Base-by-base conservation (phyloP, 2,888 invertebrate species). In the Leptopilina myrica region DNA sequence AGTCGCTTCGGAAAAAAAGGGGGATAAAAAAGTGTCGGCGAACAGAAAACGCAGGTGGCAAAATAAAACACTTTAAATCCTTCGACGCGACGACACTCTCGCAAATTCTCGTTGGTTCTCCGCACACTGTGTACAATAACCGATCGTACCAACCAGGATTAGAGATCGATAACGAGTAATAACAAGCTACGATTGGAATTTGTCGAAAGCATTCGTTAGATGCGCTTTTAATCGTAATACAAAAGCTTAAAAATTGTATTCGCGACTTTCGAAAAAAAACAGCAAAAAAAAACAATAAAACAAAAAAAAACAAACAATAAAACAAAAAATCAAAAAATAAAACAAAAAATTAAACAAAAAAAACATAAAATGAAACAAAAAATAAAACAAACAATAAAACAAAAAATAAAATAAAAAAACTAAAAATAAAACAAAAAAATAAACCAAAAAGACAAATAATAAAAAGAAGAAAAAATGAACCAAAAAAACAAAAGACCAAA, bases 151-250 rank as follows among this genome's bases (percentile, higher is more conserved):
- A 79, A 77, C 80, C 79, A 78, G 89, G 90, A 88, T 90, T 90
- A 90, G 87, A 86, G 85, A 87, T 85, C 87, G 83, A 88, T 89
- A 91, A 89, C 87, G 85, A 89, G 86, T 87, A 87, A 88, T 89
- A 89, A 88, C 89, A 85, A 86, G 84, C 77, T 67, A 78, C 86
- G 86, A 91, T 91, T 88, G 89, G 87, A 87, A 91, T 86, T 90
- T 89, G 89, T 88, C 86, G 88, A 83, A 49, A 76, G 85, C 86
- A 85, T 89, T 86, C 81, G 87, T 88, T 87, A 85, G 85, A 84
- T 83, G 82, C 80, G 80, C 69, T 9, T 9, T 80, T 81, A 81
- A 79, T 78, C 78, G 73, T 73, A 26, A 56, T 73, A 69, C 26
- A 8, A 6, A 43, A 69, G 69, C n/a, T 33, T 69, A 53, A 69